Evolutionary conservation across 2,888 invertebrate species (phyloP).

Genomic region (Melipona bicolor): DNA sequence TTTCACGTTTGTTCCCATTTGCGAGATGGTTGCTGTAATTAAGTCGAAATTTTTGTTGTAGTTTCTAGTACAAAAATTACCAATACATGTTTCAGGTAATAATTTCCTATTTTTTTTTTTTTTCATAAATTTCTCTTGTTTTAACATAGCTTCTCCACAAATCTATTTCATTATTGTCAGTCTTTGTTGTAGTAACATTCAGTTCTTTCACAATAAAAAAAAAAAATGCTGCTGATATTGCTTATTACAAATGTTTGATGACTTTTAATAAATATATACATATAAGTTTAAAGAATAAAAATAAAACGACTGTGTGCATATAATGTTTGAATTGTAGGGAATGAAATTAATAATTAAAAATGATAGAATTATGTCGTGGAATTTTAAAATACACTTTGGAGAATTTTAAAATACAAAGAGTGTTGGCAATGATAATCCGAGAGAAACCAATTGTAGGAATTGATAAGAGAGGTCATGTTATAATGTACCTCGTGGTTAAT

Average conservation of each 20-base stretch:
- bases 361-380: neutral
- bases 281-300: neutral
- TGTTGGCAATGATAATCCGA: slow-evolving; percentile 40
- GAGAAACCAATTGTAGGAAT: slow-evolving; percentile 39
- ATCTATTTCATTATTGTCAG: neutral
- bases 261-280: neutral
- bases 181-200: neutral
- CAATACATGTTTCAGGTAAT: neutral
- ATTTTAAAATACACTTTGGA: neutral
- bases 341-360: neutral
- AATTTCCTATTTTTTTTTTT: neutral
- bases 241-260: neutral
- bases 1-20: slow-evolving; percentile 74
- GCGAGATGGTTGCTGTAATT: slow-evolving; percentile 40
- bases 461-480: slow-evolving; percentile 75
- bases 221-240: neutral
- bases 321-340: neutral
- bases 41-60: neutral
- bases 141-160: too few relatives aligned
- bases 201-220: neutral
- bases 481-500: slow-evolving; percentile 66
- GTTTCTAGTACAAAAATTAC: neutral
- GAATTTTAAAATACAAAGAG: slow-evolving; percentile 20
- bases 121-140: neutral
- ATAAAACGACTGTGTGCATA: neutral